These are phyloP conservation scores for Chelmon rostratus DNA, from an alignment of 2,797 vertebrate genomes.

Conservation along the genomic window DNA sequence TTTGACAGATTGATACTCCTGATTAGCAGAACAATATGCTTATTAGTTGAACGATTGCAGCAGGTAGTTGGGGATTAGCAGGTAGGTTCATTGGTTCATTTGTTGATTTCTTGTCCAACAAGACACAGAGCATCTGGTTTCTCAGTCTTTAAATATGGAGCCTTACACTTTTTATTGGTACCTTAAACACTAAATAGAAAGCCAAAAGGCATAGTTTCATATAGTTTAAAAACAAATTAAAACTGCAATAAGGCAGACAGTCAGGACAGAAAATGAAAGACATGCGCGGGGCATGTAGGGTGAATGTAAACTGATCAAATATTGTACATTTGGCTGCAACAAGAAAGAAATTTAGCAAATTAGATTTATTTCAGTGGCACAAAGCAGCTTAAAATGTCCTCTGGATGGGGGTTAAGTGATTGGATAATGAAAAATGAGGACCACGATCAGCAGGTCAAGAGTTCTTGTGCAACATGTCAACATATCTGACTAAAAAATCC, in stretches of 20 bases:
- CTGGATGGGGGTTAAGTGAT: slow-evolving; percentile 14
- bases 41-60: slow-evolving; percentile 31
- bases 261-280: neutral
- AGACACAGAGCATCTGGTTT: slow-evolving; percentile 3
- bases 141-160: neutral
- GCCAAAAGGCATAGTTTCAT: neutral
- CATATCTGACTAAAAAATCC: neutral
- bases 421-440: neutral
- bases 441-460: neutral
- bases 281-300: too few species aligned
- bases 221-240: rapidly evolving
- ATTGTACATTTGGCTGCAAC: neutral
- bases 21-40: slow-evolving; percentile 21
- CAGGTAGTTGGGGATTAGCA: slow-evolving; percentile 15
- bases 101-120: slow-evolving; percentile 9
- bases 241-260: too few species aligned
- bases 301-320: neutral
- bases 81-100: slow-evolving; percentile 9
- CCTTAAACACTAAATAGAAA: neutral
- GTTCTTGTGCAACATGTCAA: neutral
- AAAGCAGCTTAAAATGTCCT: neutral
- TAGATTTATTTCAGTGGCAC: neutral
- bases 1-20: neutral
- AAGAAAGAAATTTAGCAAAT: neutral
- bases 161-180: neutral